These are phyloP conservation scores for Rhyacophila brunnea DNA, from an alignment of 1,140 invertebrate genomes.

Conservation along the genomic window DNA sequence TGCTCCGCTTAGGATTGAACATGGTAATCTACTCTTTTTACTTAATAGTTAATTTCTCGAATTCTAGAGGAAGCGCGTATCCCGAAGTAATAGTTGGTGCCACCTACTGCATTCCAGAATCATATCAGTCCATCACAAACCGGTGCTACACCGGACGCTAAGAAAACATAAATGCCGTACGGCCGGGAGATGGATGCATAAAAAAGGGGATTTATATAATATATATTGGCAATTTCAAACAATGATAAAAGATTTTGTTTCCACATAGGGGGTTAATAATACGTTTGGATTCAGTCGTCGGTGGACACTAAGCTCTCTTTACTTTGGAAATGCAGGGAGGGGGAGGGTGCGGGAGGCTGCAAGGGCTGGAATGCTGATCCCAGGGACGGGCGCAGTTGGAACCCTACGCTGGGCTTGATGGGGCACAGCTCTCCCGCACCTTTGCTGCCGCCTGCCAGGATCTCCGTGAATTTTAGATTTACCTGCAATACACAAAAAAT, in stretches of 20 bases:
- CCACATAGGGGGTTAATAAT: slow-evolving; percentile 32
- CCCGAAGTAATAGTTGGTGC: no score
- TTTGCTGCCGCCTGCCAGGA: slow-evolving; percentile 35
- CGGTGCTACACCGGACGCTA: no score
- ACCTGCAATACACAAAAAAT: slow-evolving; percentile 42
- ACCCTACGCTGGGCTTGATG: slow-evolving; percentile 60
- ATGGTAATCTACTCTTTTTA: no score
- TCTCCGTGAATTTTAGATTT: slow-evolving; percentile 66
- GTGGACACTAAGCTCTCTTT: slow-evolving; percentile 14
- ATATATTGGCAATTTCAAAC: slow-evolving; percentile 13
- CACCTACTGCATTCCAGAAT: no score
- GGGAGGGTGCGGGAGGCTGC: slow-evolving; percentile 53
- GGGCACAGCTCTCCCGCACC: slow-evolving; percentile 25
- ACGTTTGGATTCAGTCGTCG: slow-evolving; percentile 22
- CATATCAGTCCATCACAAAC: no score
- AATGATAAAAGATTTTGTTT: slow-evolving; percentile 29
- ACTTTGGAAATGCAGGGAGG: not conserved
- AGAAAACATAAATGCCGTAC: no score
- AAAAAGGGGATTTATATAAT: no score
- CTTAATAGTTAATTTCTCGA: no score
- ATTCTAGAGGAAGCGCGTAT: no score
- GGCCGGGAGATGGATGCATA: no score
- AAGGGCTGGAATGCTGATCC: slow-evolving; percentile 81
- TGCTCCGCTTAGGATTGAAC: no score
- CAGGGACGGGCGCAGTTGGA: slow-evolving; percentile 76